phyloP scores from a whole-genome alignment of 1,140 invertebrate genomes.

The Calycopis cecrops region DNA sequence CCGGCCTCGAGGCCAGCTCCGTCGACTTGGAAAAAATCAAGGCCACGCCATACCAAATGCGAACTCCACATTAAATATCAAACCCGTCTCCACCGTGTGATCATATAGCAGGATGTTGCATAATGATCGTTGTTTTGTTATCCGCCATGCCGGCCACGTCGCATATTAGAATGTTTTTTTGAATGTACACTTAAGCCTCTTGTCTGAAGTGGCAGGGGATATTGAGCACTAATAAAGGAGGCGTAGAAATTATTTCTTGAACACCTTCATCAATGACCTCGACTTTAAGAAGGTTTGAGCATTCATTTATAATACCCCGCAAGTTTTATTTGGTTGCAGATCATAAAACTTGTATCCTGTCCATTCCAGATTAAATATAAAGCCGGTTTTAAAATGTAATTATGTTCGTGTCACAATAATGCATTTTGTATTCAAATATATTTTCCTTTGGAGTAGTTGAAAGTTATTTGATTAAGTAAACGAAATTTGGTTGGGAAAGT shows the following conservation, averaged over 20 bases:
- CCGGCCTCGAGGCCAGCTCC: constrained; percentile 59
- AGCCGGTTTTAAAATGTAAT: background rate
- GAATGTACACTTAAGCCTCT: constrained; percentile 29
- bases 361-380: constrained; percentile 1
- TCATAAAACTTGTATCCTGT: constrained; percentile 28
- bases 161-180: constrained; percentile 71
- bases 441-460: background rate
- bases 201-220: constrained; percentile 36
- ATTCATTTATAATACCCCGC: constrained; percentile 23
- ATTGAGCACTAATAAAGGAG: constrained; percentile 40
- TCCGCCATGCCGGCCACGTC: constrained; percentile 51
- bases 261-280: constrained; percentile 16
- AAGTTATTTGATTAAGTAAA: constrained; percentile 14
- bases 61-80: constrained; percentile 51
- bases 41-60: constrained; percentile 57
- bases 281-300: constrained; percentile 16
- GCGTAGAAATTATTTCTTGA: constrained; percentile 25
- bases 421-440: background rate
- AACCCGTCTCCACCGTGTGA: constrained; percentile 48
- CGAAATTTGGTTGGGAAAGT: constrained; percentile 10
- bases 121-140: constrained; percentile 70
- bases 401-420: constrained; percentile 3
- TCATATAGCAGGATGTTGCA: constrained; percentile 69
- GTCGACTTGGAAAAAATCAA: constrained; percentile 64
- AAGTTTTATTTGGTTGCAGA: constrained; percentile 23